A percentile compares a stretch with the other conserved stretches of the same genome.
Evolutionary conservation across 1,140 invertebrate genomes (phyloP).

Genomic region (Choristoneura fumiferana): DNA sequence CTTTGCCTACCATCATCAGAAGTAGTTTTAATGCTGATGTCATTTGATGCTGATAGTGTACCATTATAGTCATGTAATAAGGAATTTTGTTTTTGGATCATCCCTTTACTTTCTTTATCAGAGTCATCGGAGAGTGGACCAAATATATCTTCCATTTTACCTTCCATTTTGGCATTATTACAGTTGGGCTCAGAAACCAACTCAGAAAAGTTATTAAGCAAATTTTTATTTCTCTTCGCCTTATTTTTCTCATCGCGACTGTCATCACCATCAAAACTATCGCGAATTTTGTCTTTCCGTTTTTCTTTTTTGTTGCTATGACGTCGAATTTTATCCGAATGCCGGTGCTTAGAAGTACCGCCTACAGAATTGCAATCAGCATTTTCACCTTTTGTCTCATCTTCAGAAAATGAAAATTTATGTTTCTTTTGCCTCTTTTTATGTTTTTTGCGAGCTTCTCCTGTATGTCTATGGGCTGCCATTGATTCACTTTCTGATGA

Average conservation of each 20-base stretch:
- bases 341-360: slow-evolving; percentile 60
- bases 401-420: slow-evolving; percentile 82
- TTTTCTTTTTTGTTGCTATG: slow-evolving; percentile 86
- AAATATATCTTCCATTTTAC: slow-evolving; percentile 93
- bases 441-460: slow-evolving; percentile 85
- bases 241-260: slow-evolving; percentile 80
- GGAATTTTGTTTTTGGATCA: slow-evolving; percentile 38
- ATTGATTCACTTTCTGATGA: slow-evolving; percentile 79
- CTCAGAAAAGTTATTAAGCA: slow-evolving; percentile 45
- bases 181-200: slow-evolving; percentile 37
- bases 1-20: slow-evolving; percentile 61
- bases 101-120: slow-evolving; percentile 49
- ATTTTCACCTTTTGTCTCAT: slow-evolving; percentile 73
- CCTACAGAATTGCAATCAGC: slow-evolving; percentile 39
- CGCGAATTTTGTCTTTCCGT: slow-evolving; percentile 83
- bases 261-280: slow-evolving; percentile 73
- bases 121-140: slow-evolving; percentile 90
- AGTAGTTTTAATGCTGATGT: slow-evolving; percentile 29
- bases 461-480: slow-evolving; percentile 49
- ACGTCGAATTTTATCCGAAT: slow-evolving; percentile 80
- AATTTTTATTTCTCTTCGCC: slow-evolving; percentile 80
- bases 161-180: slow-evolving; percentile 80
- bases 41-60: slow-evolving; percentile 25
- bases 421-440: slow-evolving; percentile 91
- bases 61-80: slow-evolving; percentile 36